Evolutionary conservation across 2,888 invertebrate genomes (phyloP).

Genomic region (Sepioteuthis lessoniana): DNA sequence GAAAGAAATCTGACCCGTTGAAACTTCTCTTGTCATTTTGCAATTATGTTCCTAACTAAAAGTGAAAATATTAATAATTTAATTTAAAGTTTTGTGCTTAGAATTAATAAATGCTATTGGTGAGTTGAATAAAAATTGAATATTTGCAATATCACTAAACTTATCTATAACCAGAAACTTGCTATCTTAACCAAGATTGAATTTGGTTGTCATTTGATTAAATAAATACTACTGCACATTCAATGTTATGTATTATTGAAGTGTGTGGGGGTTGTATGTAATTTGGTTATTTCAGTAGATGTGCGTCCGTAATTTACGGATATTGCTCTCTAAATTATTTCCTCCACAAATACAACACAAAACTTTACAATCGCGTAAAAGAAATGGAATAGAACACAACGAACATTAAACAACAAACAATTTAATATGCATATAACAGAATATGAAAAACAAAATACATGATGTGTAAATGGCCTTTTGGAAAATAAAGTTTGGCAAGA

Average conservation of each 20-base stretch:
- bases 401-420: no score
- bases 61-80: not conserved
- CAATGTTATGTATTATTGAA: not conserved
- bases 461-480: no score
- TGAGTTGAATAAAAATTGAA: not conserved
- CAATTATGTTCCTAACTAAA: not conserved
- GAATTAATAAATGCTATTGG: not conserved
- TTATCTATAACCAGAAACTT: not conserved
- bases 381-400: no score
- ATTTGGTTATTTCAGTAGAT: no score
- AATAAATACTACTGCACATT: not conserved
- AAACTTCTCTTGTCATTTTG: not conserved
- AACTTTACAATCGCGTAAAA: no score
- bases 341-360: no score
- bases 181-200: not conserved
- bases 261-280: no score
- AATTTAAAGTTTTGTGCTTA: not conserved
- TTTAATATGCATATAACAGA: no score
- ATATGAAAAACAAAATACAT: no score
- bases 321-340: no score
- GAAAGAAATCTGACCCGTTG: not conserved
- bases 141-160: not conserved
- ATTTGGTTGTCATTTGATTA: not conserved
- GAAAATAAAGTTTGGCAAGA: no score
- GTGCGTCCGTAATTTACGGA: no score